Base-by-base conservation (phyloP, 1,140 invertebrate genomes). In the Akabosia matsudoensis region DNA sequence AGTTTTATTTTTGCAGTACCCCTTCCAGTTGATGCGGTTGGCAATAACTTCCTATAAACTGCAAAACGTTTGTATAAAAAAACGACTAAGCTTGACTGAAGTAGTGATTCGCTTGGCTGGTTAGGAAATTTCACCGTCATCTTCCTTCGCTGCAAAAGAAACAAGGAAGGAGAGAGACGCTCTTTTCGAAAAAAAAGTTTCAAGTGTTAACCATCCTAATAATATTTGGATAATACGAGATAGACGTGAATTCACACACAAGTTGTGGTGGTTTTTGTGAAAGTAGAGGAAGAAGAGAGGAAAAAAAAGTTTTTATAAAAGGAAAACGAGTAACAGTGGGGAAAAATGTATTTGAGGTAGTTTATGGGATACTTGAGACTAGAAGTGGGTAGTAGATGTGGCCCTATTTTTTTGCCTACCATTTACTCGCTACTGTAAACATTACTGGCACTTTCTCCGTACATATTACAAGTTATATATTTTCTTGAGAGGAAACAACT, bases 151-250 rank as follows among this genome's bases (percentile, higher is more conserved):
- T 10, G 37, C 18, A 7, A 45, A 18, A 18, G 7, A 45, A 45
- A 45, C 37, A 10, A 45, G 37, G 18, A n/a, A 45, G 18, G 37
- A 45, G 37, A 7, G 7, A 7, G 37, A 45, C 37, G 7, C 37
- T 7, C 18, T 45, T 18, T 45, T 45, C 37, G 18, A 10, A 7
- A 10, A 10, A 7, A 45, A 45, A 7, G 4, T 61, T 61, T 61
- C 7, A n/a, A 67, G 61, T 67, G 61, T 67, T 67, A 67, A 67
- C n/a, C n/a, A 7, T n/a, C 61, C 61, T 67, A 67, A 67, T 67
- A 67, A 67, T 67, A 67, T 67, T 67, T 67, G 61, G 61, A 67
- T 67, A 67, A 67, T 67, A 67, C 31, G 31, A 67, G 31, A 67
- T 56, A 56, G 37, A 45, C 7, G 37, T 22, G 24, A 13, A 61